phyloP scores from a whole-genome alignment of 2,797 vertebrate genomes.

The Hipposideros larvatus region DNA sequence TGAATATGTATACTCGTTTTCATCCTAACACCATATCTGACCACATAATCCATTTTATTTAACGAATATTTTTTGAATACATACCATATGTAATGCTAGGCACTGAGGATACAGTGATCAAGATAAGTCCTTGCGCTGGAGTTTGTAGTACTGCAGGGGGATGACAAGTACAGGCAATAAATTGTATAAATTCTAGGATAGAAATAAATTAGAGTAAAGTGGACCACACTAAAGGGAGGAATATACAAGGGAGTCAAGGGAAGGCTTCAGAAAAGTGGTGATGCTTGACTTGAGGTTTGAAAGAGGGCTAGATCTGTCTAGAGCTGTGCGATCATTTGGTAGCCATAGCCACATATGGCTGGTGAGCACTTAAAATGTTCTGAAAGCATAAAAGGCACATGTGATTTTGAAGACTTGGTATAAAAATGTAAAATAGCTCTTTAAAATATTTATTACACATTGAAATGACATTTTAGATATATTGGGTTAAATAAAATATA shows the following conservation, averaged over 20 bases:
- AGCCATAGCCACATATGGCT: not conserved
- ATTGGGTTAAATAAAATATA: constrained; percentile 1
- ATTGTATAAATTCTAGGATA: not conserved
- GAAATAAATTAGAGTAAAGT: not conserved
- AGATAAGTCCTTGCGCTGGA: not conserved
- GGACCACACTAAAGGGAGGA: not conserved
- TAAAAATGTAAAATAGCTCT: not conserved
- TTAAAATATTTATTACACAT: not conserved
- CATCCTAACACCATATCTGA: not conserved
- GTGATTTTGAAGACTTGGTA: not conserved
- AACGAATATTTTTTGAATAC: not conserved
- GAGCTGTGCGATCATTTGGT: not conserved
- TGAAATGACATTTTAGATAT: constrained; percentile 35
- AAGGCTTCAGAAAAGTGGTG: not conserved
- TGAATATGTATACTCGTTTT: not conserved
- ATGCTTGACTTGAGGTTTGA: not conserved
- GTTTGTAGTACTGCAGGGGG: not conserved
- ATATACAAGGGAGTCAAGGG: not conserved
- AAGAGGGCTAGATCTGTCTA: not conserved
- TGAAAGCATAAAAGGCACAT: not conserved
- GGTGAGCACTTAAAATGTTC: not conserved
- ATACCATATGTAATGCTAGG: not conserved
- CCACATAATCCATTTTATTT: not conserved
- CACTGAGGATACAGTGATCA: not conserved
- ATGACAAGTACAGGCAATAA: not conserved